Base-by-base conservation (phyloP, 2,797 vertebrate species). In the Odontamblyopus rebecca region DNA sequence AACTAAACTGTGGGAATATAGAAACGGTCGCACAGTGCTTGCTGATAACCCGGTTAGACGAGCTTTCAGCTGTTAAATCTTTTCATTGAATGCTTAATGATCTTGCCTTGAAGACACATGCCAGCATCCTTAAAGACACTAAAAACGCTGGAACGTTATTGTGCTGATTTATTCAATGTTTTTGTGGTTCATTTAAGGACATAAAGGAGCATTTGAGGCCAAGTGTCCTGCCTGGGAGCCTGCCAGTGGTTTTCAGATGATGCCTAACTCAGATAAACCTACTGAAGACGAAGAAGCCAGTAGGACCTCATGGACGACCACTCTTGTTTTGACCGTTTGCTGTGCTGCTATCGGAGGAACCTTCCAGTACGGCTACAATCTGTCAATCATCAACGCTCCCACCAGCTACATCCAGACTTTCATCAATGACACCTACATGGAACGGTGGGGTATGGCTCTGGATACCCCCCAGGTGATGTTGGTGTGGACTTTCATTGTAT, bases 361-460 rank as follows among this genome's bases (percentile, higher is more conserved):
- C 27, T 96, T 99, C 87, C 96, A 97, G 18, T 98, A 97, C 0
- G 96, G 97, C 67, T 98, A 97, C 92, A 98, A 96, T 83, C 91
- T 98, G 71, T 95, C 96, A 4, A 93, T 98, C 81, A 96, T 98
- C 89, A 97, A 95, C 12, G 93, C 96, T 51, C 96, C 96, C 9
- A 95, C 94, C 63, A 79, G 67, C 89, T 90, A 94, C 80, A 94
- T 98, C 82, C 96, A 97, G 84, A 70, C 0, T 0, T 98, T 98
- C 86, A 95, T 95, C 72, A 98, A 97, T 51, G 83, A 93, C 0
- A 97, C 96, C 0, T 96, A 95, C 89, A 2, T 64, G 83, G 86
- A 90, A 29, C 93, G 94, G 13, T 94, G 90, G 11, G 95, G 92
- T 0, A 12, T 30, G 1, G 70, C 83, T 29, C 76, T 96, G 15